Conservation (phyloP, 2,797 vertebrate species). For the Pseudochaenichthys georgianus region DNA sequence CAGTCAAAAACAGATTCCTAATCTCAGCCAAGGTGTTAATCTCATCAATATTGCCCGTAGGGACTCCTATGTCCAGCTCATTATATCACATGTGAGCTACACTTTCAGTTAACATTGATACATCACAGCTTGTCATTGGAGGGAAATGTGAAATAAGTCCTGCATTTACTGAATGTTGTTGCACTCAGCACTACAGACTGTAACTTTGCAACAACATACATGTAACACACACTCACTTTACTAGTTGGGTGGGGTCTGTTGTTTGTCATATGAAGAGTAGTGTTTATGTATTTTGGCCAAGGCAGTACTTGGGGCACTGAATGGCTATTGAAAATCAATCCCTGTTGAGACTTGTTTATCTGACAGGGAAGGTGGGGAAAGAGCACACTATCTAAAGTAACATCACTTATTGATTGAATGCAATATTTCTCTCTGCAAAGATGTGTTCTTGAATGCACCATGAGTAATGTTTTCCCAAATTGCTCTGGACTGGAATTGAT, state of each 20-base stretch:
- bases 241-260: conserved; percentile 58
- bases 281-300: conserved; percentile 25
- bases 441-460: conserved; percentile 49
- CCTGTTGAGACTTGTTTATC: conserved; percentile 60
- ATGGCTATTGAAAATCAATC: conserved; percentile 70
- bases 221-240: neutral
- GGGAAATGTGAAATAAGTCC: neutral
- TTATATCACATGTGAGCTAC: conserved; percentile 17
- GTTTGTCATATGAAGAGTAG: conserved; percentile 14
- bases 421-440: conserved; percentile 41
- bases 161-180: neutral
- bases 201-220: conserved; percentile 4
- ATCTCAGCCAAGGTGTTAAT: conserved; percentile 63
- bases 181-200: neutral
- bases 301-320: conserved; percentile 31
- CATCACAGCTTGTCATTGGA: conserved; percentile 10
- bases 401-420: conserved; percentile 56
- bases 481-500: conserved; percentile 45
- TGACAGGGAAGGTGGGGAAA: conserved; percentile 31
- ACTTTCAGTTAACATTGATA: neutral
- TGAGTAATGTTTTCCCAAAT: conserved; percentile 58
- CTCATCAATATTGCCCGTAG: conserved; percentile 52
- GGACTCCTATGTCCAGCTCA: neutral
- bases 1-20: conserved; percentile 43
- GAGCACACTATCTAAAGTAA: conserved; percentile 60